phyloP scores from a whole-genome alignment of 1,140 invertebrate genomes.

The Colletes latitarsis region DNA sequence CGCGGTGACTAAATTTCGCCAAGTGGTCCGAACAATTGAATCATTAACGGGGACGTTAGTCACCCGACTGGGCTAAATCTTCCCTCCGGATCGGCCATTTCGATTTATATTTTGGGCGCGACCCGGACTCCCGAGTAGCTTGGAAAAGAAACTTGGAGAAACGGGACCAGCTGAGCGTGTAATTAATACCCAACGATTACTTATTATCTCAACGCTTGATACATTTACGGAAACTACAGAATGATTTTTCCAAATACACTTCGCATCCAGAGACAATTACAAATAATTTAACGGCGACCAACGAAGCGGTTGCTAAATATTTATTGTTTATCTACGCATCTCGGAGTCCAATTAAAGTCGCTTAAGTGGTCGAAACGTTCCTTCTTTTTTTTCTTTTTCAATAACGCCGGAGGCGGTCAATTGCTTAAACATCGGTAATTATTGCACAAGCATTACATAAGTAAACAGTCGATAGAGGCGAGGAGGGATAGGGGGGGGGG shows the following conservation, averaged over 20 bases:
- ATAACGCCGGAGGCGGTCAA: constrained; percentile 50
- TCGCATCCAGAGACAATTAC: too few species aligned
- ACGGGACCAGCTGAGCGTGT: not conserved
- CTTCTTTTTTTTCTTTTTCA: constrained; percentile 15
- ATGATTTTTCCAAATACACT: too few species aligned
- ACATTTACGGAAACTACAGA: too few species aligned
- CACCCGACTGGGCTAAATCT: constrained; percentile 25
- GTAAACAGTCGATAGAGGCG: constrained; percentile 47
- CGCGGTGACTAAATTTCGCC: constrained; percentile 33
- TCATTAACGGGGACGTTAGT: constrained; percentile 38
- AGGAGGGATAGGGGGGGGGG: not conserved
- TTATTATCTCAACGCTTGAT: too few species aligned
- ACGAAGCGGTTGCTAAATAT: too few species aligned
- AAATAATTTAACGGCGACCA: too few species aligned
- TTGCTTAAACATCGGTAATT: constrained; percentile 58
- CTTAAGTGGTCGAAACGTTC: not conserved
- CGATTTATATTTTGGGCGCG: constrained; percentile 15
- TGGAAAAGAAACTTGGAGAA: not conserved
- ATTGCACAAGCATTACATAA: constrained; percentile 59
- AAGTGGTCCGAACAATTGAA: constrained; percentile 50
- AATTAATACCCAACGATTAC: too few species aligned
- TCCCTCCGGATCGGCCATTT: constrained; percentile 29
- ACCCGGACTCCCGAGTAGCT: not conserved
- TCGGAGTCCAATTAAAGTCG: constrained; percentile 21
- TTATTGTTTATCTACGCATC: not conserved